Evolutionary conservation across 2,888 invertebrate genomes (phyloP).

Genomic region (Norana najaformis): DNA sequence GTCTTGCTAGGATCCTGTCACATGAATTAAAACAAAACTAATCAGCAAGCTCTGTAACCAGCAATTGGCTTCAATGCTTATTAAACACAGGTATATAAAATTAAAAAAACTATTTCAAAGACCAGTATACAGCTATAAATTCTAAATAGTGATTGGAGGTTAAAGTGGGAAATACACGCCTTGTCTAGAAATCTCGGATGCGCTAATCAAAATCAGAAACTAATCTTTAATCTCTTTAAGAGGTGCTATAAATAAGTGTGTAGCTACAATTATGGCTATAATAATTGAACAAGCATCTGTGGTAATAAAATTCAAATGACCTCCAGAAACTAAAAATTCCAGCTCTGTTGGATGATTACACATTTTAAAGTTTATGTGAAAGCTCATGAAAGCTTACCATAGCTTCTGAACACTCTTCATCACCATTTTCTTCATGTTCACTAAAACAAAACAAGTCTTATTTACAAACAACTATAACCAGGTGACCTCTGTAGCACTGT

Average conservation of each 20-base stretch:
- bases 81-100: background rate
- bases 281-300: too few species aligned
- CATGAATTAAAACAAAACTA: background rate
- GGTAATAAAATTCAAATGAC: slow-evolving; percentile 1
- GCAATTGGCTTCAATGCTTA: background rate
- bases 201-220: too few species aligned
- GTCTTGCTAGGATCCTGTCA: background rate
- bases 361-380: background rate
- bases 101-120: background rate
- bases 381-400: slow-evolving; percentile 13
- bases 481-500: background rate
- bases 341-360: background rate
- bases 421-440: background rate
- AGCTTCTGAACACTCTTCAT: background rate
- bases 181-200: too few species aligned
- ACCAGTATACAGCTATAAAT: background rate
- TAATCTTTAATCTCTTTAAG: too few species aligned
- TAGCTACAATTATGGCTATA: background rate
- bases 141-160: too few species aligned
- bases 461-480: background rate
- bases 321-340: background rate
- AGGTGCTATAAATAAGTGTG: background rate
- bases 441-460: background rate
- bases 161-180: too few species aligned
- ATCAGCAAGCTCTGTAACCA: background rate